phyloP scores from a whole-genome alignment of 2,113 vertebrate genomes.

The Stictonetta naevosa region DNA sequence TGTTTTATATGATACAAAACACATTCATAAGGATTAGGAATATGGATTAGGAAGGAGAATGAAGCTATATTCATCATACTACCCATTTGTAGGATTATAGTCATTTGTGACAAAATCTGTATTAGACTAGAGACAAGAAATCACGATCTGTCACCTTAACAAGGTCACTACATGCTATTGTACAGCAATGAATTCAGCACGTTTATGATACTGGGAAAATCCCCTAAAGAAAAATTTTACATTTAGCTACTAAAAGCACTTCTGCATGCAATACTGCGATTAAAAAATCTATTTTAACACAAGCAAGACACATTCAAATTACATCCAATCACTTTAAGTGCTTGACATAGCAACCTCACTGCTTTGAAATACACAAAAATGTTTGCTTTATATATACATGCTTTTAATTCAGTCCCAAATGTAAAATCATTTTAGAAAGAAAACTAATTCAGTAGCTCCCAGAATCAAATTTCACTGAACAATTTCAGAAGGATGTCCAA shows the following conservation, averaged over 20 bases:
- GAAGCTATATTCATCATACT: background rate
- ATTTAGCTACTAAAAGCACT: background rate
- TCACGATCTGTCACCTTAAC: background rate
- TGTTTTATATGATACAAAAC: background rate
- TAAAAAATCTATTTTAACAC: constrained; percentile 1
- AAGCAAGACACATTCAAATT: background rate
- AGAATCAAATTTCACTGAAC: background rate
- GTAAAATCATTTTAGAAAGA: background rate
- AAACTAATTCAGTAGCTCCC: background rate
- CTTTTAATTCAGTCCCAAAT: background rate
- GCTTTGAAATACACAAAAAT: background rate
- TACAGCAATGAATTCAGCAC: background rate
- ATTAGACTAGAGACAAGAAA: background rate
- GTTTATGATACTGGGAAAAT: background rate
- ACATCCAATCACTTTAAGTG: background rate
- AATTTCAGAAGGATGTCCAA: background rate
- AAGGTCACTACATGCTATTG: background rate
- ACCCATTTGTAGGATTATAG: background rate
- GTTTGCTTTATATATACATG: background rate
- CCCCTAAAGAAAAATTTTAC: background rate
- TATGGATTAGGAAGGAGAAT: background rate
- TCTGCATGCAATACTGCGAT: background rate
- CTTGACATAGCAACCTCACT: background rate
- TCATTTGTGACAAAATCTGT: background rate
- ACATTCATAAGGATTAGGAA: background rate